phyloP scores from a whole-genome alignment of 2,888 invertebrate genomes.

The Machimus rusticus region DNA sequence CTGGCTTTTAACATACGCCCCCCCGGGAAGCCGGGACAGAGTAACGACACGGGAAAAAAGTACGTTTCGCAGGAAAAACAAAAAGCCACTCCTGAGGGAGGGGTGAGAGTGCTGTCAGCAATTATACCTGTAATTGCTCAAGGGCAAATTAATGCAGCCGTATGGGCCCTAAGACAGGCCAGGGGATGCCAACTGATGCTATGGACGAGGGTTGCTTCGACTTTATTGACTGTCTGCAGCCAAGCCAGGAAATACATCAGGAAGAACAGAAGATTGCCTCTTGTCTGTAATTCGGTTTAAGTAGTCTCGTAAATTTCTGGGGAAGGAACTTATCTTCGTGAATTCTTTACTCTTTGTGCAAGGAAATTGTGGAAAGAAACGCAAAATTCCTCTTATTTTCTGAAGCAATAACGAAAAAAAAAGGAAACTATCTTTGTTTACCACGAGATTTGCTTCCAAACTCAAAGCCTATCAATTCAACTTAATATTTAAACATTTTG shows the following conservation, averaged over 20 bases:
- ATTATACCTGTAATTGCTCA: slow-evolving; percentile 24
- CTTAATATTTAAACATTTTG: too few species aligned
- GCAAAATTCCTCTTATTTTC: neutral
- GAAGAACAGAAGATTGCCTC: neutral
- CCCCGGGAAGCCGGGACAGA: neutral
- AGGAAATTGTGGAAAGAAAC: neutral
- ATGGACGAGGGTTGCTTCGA: neutral
- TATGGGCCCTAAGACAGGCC: neutral
- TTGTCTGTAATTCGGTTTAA: neutral
- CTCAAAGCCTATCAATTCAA: too few species aligned
- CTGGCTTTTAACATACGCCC: neutral
- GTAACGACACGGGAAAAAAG: neutral
- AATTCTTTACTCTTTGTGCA: neutral
- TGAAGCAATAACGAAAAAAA: neutral
- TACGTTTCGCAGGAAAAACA: neutral
- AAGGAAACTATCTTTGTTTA: too few species aligned
- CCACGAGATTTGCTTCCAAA: too few species aligned
- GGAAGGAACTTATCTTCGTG: neutral
- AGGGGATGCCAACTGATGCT: neutral
- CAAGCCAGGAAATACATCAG: neutral
- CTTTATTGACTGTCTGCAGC: neutral
- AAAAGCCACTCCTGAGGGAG: neutral
- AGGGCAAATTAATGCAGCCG: neutral
- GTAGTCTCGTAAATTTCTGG: neutral
- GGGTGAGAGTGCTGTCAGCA: neutral